phyloP scores from a whole-genome alignment of 2,888 invertebrate species.

The Caenorhabditis afra region DNA sequence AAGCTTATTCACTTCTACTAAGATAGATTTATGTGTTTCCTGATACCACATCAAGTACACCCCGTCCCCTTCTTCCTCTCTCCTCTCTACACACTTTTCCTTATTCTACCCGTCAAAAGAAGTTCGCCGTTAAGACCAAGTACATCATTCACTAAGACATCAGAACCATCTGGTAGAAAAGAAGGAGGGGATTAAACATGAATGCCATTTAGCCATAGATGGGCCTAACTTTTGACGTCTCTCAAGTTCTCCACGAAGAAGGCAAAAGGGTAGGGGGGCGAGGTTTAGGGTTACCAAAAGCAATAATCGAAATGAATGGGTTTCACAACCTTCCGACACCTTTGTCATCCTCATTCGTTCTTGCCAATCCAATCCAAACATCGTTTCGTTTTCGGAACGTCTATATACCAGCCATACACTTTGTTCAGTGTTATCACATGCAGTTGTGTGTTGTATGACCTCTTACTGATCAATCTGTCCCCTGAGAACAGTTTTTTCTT shows the following conservation, averaged over 20 bases:
- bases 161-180: constrained; percentile 43
- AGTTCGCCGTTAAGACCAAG: constrained; percentile 42
- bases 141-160: constrained; percentile 51
- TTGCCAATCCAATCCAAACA: not conserved
- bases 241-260: not conserved
- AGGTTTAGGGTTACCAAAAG: constrained; percentile 8
- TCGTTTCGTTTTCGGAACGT: not conserved
- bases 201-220: not conserved
- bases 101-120: constrained; percentile 1
- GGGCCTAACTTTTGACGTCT: constrained; percentile 24
- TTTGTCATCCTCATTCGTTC: too few species aligned
- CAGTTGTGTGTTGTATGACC: constrained; percentile 39
- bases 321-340: not conserved
- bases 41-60: constrained; percentile 42
- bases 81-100: too few species aligned
- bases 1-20: constrained; percentile 14
- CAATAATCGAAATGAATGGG: constrained; percentile 36
- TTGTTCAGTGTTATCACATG: constrained; percentile 33
- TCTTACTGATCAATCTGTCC: constrained; percentile 49
- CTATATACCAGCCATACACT: constrained; percentile 3
- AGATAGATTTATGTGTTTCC: constrained; percentile 57
- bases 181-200: constrained; percentile 38
- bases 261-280: not conserved
- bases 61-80: too few species aligned
- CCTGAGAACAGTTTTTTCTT: constrained; percentile 42